Conservation (phyloP, 2,797 vertebrate genomes). For the Neosilurus mollespiculum region DNA sequence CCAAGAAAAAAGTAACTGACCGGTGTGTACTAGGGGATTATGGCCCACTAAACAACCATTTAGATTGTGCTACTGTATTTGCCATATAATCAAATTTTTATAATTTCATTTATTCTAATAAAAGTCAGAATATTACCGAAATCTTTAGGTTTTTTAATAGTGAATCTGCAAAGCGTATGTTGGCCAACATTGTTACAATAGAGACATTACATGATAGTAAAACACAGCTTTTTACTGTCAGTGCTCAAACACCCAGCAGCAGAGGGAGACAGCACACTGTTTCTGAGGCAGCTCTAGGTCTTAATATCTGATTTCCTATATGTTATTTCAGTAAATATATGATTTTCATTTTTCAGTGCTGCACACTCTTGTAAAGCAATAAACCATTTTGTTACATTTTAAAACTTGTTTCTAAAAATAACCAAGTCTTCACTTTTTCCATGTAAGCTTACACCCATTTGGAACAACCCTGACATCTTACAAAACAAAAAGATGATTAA, state of each 20-base stretch:
- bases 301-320: background rate
- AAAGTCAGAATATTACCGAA: background rate
- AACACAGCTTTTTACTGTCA: background rate
- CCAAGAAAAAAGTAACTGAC: too few species aligned
- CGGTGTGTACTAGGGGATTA: too few species aligned
- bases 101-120: background rate
- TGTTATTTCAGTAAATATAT: too few species aligned
- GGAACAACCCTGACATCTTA: too few species aligned
- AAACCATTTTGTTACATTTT: too few species aligned
- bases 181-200: conserved; percentile 23
- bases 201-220: conserved; percentile 36
- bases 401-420: background rate
- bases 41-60: too few species aligned
- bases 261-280: conserved; percentile 20
- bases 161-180: background rate
- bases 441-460: too few species aligned
- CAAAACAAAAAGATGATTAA: too few species aligned
- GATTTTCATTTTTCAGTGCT: background rate
- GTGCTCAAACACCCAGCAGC: background rate
- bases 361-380: background rate
- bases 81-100: background rate
- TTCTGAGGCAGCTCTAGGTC: background rate
- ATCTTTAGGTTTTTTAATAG: background rate
- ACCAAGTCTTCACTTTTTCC: too few species aligned
- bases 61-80: too few species aligned